Evolutionary conservation across 2,888 invertebrate species (phyloP).

Genomic region (Cordilura impudica): DNA sequence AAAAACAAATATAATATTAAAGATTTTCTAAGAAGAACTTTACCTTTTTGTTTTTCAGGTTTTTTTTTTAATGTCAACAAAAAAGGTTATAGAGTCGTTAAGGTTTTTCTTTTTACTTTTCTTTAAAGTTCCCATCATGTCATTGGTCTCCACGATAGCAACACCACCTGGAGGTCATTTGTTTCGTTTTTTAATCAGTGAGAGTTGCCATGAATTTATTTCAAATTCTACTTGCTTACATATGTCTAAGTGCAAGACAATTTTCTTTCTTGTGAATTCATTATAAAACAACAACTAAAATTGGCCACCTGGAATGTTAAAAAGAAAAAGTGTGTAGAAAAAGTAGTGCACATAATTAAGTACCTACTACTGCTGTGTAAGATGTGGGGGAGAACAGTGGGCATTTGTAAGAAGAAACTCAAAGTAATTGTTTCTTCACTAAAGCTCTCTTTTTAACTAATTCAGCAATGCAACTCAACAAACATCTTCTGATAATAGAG

Average conservation of each 20-base stretch:
- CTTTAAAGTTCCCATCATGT: conserved; percentile 10
- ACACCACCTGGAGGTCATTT: conserved; percentile 45
- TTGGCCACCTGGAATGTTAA: neutral
- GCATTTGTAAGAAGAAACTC: too few species aligned
- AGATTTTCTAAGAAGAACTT: neutral
- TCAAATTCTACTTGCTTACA: conserved; percentile 21
- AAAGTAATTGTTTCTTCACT: too few species aligned
- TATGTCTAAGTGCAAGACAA: conserved; percentile 6
- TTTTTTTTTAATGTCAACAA: neutral
- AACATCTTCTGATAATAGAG: too few species aligned
- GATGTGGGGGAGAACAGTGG: too few species aligned
- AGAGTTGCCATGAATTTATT: conserved; percentile 40
- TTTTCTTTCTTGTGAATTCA: conserved; percentile 4
- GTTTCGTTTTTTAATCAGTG: conserved; percentile 18
- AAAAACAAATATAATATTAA: neutral
- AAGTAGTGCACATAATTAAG: neutral
- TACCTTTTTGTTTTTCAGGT: neutral
- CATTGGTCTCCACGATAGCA: conserved; percentile 33
- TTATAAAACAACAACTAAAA: neutral
- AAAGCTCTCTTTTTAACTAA: too few species aligned
- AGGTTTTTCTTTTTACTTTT: conserved; percentile 12
- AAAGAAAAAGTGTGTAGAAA: neutral
- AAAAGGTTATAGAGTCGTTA: conserved; percentile 33
- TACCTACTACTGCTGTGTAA: too few species aligned
- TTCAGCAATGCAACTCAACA: too few species aligned